These are phyloP conservation scores for Steatornis caripensis DNA, from an alignment of 2,113 vertebrate species.

Conservation along the genomic window DNA sequence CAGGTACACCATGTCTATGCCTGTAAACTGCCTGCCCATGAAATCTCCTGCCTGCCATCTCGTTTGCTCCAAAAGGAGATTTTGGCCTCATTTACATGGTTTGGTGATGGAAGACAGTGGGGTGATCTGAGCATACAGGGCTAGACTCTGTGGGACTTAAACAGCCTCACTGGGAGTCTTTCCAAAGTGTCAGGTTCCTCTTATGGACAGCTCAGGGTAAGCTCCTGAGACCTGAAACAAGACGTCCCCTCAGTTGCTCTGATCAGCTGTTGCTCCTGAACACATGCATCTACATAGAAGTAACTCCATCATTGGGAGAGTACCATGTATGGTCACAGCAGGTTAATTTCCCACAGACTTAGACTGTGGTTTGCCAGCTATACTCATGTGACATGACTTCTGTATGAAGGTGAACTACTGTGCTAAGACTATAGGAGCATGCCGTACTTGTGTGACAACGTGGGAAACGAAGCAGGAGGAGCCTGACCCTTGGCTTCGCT, in stretches of 20 bases:
- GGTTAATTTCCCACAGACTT: background rate
- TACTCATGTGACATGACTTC: background rate
- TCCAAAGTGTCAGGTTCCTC: background rate
- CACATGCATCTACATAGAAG: background rate
- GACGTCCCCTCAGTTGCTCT: fast-evolving
- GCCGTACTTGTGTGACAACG: background rate
- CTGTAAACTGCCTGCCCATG: background rate
- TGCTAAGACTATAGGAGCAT: background rate
- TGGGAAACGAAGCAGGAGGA: background rate
- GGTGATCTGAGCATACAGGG: background rate
- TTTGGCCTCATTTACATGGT: background rate
- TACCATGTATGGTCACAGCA: background rate
- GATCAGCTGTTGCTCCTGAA: background rate
- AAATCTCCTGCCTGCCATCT: background rate
- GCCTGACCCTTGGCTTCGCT: background rate
- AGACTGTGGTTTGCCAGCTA: background rate
- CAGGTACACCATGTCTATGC: fast-evolving
- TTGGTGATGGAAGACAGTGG: background rate
- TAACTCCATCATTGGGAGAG: no score
- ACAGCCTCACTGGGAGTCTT: background rate
- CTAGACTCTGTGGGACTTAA: background rate
- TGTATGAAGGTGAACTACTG: background rate
- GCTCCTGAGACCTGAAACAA: background rate
- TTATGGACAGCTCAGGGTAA: background rate
- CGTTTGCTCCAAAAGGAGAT: background rate